Conservation (phyloP, 2,113 vertebrate species). For the Marmota flaviventris region DNA sequence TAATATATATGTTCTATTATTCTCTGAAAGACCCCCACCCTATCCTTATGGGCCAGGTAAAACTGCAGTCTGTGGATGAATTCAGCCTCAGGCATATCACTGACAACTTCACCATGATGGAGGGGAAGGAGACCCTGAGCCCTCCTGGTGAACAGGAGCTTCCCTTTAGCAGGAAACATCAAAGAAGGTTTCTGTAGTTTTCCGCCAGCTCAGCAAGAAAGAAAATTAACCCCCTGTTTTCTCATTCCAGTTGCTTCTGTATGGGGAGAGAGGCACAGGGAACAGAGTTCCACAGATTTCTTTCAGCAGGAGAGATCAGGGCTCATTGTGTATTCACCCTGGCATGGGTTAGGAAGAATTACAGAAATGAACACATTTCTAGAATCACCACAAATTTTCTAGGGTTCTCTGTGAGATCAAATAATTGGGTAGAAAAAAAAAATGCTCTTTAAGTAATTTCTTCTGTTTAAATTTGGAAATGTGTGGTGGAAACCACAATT, state of each 20-base stretch:
- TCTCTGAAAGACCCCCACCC: neutral
- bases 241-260: conserved; percentile 49
- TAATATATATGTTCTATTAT: neutral
- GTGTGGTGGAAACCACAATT: conserved; percentile 13
- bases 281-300: neutral
- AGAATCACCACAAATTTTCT: conserved; percentile 29
- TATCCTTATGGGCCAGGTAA: neutral
- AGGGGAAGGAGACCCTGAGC: conserved; percentile 36
- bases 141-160: conserved; percentile 26
- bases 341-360: neutral
- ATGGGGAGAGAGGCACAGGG: neutral
- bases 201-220: conserved; percentile 78
- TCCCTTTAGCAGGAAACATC: conserved; percentile 68
- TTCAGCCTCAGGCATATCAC: conserved; percentile 45
- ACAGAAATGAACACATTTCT: conserved; percentile 48
- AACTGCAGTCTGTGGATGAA: conserved; percentile 32
- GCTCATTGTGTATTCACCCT: neutral
- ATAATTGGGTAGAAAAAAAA: conserved; percentile 13
- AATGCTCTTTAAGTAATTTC: conserved; percentile 20
- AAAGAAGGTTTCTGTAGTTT: conserved; percentile 74
- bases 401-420: conserved; percentile 59
- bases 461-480: conserved; percentile 64
- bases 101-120: conserved; percentile 36
- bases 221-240: conserved; percentile 76
- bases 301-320: neutral